Evolutionary conservation across 2,888 invertebrate genomes (phyloP).

Genomic region (Tetranychus piercei): DNA sequence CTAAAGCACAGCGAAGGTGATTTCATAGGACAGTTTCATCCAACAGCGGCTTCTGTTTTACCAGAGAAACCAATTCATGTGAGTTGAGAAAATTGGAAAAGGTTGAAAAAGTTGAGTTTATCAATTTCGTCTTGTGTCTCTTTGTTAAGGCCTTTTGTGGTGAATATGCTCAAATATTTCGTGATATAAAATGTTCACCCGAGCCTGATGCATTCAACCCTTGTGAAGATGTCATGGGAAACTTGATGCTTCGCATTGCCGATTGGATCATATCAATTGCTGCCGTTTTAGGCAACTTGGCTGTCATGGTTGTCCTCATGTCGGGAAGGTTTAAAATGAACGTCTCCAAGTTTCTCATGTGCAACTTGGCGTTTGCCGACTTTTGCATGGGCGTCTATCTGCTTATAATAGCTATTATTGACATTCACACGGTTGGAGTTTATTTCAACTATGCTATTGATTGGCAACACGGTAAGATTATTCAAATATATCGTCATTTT

Average conservation of each 20-base stretch:
- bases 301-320: slow-evolving; percentile 57
- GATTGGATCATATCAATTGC: slow-evolving; percentile 70
- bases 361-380: slow-evolving; percentile 70
- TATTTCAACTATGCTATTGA: slow-evolving; percentile 77
- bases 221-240: slow-evolving; percentile 75
- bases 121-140: no score
- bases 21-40: not conserved
- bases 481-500: no score
- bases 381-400: slow-evolving; percentile 69
- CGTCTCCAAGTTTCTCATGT: slow-evolving; percentile 53
- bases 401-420: slow-evolving; percentile 60
- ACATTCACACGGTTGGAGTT: slow-evolving; percentile 59
- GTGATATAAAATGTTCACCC: slow-evolving; percentile 44
- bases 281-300: slow-evolving; percentile 62
- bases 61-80: not conserved
- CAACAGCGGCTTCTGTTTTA: not conserved
- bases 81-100: no score
- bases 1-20: not conserved
- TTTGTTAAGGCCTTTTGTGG: slow-evolving; percentile 5
- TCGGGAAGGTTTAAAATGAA: slow-evolving; percentile 32
- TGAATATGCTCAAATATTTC: slow-evolving; percentile 1
- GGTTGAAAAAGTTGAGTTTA: no score
- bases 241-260: slow-evolving; percentile 52
- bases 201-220: slow-evolving; percentile 63
- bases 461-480: slow-evolving; percentile 58